Conservation (phyloP, 2,888 invertebrate species). For the Dorcus hopei region DNA sequence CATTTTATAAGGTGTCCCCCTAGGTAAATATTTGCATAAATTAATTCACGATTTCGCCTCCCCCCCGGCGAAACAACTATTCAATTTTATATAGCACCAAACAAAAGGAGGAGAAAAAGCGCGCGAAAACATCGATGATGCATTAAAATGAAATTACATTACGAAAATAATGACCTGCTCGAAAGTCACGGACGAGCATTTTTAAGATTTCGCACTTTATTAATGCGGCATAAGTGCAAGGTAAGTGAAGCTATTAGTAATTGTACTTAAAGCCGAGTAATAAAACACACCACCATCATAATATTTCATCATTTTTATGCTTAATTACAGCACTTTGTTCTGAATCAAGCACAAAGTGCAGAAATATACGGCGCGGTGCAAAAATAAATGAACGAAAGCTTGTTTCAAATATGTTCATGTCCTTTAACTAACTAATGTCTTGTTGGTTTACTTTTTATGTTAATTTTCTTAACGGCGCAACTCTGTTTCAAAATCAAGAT, state of each 20-base stretch:
- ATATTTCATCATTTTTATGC: constrained; percentile 29
- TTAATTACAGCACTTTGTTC: neutral
- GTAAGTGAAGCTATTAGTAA: constrained; percentile 24
- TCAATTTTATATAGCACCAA: no score
- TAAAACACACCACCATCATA: constrained; percentile 33
- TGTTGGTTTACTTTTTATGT: no score
- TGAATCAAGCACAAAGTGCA: neutral
- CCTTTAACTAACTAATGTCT: no score
- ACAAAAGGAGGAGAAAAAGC: no score
- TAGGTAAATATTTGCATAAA: no score
- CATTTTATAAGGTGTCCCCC: no score
- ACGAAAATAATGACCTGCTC: neutral
- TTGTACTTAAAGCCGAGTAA: constrained; percentile 12
- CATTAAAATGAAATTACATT: neutral
- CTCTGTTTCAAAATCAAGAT: no score
- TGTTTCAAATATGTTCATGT: no score
- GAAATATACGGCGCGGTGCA: neutral
- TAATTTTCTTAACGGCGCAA: no score
- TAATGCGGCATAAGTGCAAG: constrained; percentile 19
- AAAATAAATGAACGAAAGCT: neutral
- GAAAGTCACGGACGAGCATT: constrained; percentile 8
- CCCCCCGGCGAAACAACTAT: no score
- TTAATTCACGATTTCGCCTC: no score
- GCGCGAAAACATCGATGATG: no score
- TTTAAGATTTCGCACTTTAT: constrained; percentile 12